Evolutionary conservation across 2,113 vertebrate genomes (phyloP).

Genomic region (Brachyhypopomus gauderio): DNA sequence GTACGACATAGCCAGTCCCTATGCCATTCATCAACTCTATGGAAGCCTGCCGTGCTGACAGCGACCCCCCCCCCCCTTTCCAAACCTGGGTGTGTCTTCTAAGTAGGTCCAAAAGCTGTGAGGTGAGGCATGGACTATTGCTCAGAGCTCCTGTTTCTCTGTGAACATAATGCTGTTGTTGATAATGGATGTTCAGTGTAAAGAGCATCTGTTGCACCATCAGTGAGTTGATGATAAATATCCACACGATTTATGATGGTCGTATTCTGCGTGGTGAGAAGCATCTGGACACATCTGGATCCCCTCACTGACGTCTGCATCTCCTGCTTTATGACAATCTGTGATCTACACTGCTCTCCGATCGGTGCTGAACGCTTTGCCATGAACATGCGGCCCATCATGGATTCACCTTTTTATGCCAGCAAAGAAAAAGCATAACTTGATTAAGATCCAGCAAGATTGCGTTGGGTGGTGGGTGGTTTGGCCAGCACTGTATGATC

Average conservation of each 20-base stretch:
- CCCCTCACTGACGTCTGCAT: not conserved
- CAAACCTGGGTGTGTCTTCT: too few relatives aligned
- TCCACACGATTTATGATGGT: not conserved
- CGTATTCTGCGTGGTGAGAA: not conserved
- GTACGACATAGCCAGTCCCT: too few relatives aligned
- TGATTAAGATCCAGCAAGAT: not conserved
- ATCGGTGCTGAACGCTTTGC: not conserved
- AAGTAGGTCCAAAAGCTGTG: too few relatives aligned
- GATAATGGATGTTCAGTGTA: not conserved
- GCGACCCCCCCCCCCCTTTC: too few relatives aligned
- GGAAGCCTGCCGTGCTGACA: too few relatives aligned
- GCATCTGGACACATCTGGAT: constrained; percentile 18
- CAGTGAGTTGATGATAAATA: not conserved
- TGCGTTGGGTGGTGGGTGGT: not conserved
- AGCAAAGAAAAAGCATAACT: too few relatives aligned
- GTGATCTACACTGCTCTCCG: not conserved
- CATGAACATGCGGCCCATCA: not conserved
- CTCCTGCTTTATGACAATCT: not conserved
- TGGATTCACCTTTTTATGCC: not conserved
- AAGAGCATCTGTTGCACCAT: not conserved
- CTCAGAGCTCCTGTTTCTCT: not conserved
- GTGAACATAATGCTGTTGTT: not conserved
- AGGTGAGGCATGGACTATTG: too few relatives aligned
- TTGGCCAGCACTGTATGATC: not conserved
- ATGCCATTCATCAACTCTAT: too few relatives aligned